These are phyloP conservation scores for Phrynosoma platyrhinos DNA, from an alignment of 2,113 vertebrate species.

Conservation along the genomic window DNA sequence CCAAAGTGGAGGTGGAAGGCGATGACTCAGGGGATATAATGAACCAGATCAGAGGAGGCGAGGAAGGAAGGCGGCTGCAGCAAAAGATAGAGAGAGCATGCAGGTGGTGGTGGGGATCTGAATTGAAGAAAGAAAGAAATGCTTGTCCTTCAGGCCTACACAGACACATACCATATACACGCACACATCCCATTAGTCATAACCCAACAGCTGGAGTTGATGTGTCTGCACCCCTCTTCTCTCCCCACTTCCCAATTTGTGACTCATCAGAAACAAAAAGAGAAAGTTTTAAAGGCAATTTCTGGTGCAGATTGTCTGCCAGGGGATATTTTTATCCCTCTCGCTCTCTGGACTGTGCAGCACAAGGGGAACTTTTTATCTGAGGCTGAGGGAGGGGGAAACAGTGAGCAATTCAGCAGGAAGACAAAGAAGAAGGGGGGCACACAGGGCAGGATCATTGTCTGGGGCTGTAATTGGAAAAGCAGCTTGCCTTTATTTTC, in stretches of 20 bases:
- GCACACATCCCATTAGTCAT: constrained; percentile 26
- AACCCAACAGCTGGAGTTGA: constrained; percentile 47
- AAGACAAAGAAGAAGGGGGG: neutral
- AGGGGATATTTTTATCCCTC: constrained; percentile 23
- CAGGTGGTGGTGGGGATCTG: constrained; percentile 17
- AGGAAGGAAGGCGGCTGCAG: constrained; percentile 61
- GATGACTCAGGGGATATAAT: constrained; percentile 43
- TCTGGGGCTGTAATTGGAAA: neutral
- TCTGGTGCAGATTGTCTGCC: neutral
- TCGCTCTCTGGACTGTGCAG: neutral
- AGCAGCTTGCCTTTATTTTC: neutral
- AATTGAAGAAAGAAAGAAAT: constrained; percentile 32
- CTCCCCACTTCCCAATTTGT: neutral
- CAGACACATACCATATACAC: neutral
- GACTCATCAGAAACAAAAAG: constrained; percentile 56
- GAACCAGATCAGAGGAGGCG: constrained; percentile 57
- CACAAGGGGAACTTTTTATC: neutral
- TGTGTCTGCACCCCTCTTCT: neutral
- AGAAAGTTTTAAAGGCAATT: neutral
- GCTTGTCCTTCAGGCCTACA: constrained; percentile 52
- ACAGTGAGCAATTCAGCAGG: neutral
- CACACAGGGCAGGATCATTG: neutral
- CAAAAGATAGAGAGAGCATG: constrained; percentile 50
- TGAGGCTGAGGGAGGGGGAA: fast-evolving
- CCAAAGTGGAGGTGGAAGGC: constrained; percentile 40